Base-by-base conservation (phyloP, 2,113 vertebrate genomes). In the Tupaia tana region DNA sequence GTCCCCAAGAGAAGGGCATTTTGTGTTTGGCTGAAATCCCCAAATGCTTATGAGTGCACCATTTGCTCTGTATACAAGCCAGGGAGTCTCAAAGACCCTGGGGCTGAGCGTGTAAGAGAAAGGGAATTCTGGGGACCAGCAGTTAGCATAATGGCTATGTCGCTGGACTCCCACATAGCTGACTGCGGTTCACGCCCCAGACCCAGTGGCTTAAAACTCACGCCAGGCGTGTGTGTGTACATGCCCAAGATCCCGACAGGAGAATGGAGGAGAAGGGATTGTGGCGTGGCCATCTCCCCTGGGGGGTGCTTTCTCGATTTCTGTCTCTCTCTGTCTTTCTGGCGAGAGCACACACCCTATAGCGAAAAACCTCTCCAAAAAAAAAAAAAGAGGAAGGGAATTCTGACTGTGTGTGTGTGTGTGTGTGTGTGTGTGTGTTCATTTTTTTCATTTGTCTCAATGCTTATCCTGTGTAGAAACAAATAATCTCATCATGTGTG, bases 351-450 rank as follows among this genome's bases (percentile, higher is more conserved):
- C n/a, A n/a, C n/a, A n/a, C n/a, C n/a, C n/a, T n/a, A n/a, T n/a
- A n/a, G n/a, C n/a, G n/a, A n/a, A n/a, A n/a, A n/a, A n/a, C n/a
- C n/a, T n/a, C n/a, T n/a, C n/a, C n/a, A n/a, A n/a, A n/a, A n/a
- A n/a, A n/a, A n/a, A n/a, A n/a, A n/a, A n/a, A 13, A 83, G 80
- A 83, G 43, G 0, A 0, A 10, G 34, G 69, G 25, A 7, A 59
- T 13, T 73, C 54, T 54, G 22, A 43, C 2, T 15, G 29, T 2
- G 20, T 11, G 18, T 16, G 31, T 78, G 64, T n/a, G 20, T 11
- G 18, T 15, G 29, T 2, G 20, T 11, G 18, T 15, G 29, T 2
- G 20, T 11, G 18, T 70, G 9, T 80, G 29, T 89, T 3, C 16
- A 27, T 29, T 58, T 58, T 52, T 81, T 0, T 3, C 43, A 43